These are phyloP conservation scores for Cryptoprocta ferox DNA, from an alignment of 2,797 vertebrate genomes.

Conservation along the genomic window DNA sequence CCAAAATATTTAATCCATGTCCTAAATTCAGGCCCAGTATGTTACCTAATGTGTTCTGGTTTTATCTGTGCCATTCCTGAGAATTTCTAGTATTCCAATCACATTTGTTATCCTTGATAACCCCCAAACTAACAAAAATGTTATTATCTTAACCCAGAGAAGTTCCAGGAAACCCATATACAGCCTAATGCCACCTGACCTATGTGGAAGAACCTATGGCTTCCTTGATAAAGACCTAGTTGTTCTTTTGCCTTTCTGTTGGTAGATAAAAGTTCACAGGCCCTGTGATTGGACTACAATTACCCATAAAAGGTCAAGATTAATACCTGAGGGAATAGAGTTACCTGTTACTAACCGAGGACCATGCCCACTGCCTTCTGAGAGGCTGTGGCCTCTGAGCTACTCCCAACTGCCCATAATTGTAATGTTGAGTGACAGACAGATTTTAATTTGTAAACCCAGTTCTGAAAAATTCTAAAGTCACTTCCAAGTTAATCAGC, in stretches of 20 bases:
- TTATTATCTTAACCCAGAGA: neutral
- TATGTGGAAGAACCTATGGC: neutral
- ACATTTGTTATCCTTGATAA: neutral
- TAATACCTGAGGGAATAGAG: neutral
- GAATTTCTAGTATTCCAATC: neutral
- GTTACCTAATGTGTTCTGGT: neutral
- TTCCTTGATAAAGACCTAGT: neutral
- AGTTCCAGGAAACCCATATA: neutral
- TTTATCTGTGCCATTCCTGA: neutral
- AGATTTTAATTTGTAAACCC: conserved; percentile 31
- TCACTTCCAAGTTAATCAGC: conserved; percentile 40
- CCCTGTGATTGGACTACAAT: neutral
- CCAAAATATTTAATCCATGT: neutral
- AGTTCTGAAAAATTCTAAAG: conserved; percentile 46
- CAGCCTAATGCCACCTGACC: neutral
- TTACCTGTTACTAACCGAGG: neutral
- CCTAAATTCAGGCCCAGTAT: neutral
- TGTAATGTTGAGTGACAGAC: neutral
- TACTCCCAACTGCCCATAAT: neutral
- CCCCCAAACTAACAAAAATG: neutral
- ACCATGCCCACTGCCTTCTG: neutral
- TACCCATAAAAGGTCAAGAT: neutral
- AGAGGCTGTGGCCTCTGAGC: neutral
- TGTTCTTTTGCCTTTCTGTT: neutral
- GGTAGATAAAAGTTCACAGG: neutral